Conservation (phyloP, 2,113 vertebrate genomes). For the Henicopernis longicauda region DNA sequence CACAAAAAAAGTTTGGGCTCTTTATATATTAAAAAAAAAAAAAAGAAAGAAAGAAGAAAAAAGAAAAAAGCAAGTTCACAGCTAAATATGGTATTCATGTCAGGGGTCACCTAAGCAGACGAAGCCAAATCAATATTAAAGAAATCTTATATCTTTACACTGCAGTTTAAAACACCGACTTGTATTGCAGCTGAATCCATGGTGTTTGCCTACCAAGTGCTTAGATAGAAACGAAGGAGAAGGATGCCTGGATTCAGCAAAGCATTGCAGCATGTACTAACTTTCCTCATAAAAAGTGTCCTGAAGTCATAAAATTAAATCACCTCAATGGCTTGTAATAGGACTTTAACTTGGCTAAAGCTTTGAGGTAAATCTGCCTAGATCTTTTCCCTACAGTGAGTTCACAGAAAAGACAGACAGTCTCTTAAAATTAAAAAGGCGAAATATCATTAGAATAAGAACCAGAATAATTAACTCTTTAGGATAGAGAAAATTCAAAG, state of each 20-base stretch:
- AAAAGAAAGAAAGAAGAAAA: background rate
- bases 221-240: background rate
- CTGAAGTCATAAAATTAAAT: conserved; percentile 44
- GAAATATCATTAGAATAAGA: background rate
- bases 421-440: conserved; percentile 18
- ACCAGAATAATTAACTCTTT: conserved; percentile 1
- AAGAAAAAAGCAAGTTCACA: background rate
- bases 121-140: background rate
- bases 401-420: background rate
- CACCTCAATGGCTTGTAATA: conserved; percentile 10
- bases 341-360: conserved; percentile 10
- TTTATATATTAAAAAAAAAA: background rate
- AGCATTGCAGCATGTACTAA: background rate
- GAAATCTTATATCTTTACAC: background rate
- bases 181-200: background rate
- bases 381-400: background rate
- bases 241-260: background rate
- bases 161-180: background rate
- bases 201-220: background rate
- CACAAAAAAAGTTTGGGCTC: background rate
- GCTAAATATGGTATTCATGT: background rate
- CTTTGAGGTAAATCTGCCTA: background rate
- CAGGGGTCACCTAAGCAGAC: background rate
- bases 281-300: background rate
- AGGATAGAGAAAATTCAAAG: background rate